Conservation (phyloP, 2,888 invertebrate genomes). For the Gari tellinella region DNA sequence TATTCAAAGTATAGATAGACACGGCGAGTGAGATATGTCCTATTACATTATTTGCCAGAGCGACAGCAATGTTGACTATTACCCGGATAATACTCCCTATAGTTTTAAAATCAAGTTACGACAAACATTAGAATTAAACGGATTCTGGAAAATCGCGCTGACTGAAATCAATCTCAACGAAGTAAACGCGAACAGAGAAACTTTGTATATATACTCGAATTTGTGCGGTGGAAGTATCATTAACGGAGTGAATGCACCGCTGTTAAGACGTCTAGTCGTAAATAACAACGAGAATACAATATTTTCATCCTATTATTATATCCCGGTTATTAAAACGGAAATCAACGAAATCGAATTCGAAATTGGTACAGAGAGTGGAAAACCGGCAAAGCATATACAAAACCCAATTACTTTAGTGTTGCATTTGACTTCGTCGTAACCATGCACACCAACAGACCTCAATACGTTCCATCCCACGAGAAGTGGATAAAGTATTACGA, state of each 20-base stretch:
- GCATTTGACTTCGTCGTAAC: no score
- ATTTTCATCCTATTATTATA: constrained; percentile 15
- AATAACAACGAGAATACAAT: not conserved
- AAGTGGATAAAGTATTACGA: constrained; percentile 36
- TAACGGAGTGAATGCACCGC: constrained; percentile 15
- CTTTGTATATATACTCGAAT: constrained; percentile 26
- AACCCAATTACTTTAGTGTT: no score
- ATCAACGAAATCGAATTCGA: constrained; percentile 23
- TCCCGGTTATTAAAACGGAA: constrained; percentile 15
- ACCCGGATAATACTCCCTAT: constrained; percentile 19
- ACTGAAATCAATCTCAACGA: constrained; percentile 6
- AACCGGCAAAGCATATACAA: no score
- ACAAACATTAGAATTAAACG: constrained; percentile 1
- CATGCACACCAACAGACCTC: no score
- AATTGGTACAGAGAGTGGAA: constrained; percentile 28
- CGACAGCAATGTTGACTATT: constrained; percentile 15
- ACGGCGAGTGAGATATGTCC: constrained; percentile 11
- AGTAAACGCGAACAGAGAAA: not conserved
- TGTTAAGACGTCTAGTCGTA: constrained; percentile 18
- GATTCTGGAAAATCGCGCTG: constrained; percentile 11
- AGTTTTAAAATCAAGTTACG: constrained; percentile 13
- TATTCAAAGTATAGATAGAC: constrained; percentile 2
- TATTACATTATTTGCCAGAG: constrained; percentile 23
- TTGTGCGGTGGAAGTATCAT: constrained; percentile 22
- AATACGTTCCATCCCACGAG: constrained; percentile 4